Evolutionary conservation across 2,797 vertebrate genomes (phyloP).

Genomic region (Carcharodon carcharias): DNA sequence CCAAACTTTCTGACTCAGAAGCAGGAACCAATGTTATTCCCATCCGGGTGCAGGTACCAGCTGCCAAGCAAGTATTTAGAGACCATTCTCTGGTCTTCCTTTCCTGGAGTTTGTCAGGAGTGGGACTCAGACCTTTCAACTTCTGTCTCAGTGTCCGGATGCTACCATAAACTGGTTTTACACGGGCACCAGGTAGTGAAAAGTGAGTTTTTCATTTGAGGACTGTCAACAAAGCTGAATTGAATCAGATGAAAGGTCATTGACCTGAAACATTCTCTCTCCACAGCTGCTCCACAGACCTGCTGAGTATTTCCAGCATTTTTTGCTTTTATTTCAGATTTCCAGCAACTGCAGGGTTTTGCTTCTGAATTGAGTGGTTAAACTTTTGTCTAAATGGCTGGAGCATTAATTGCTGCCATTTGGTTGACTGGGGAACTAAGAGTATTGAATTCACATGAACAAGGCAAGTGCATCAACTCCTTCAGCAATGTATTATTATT

Average conservation of each 20-base stretch:
- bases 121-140: background rate
- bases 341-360: background rate
- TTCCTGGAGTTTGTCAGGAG: background rate
- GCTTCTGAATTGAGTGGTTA: background rate
- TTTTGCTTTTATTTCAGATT: background rate
- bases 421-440: background rate
- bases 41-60: background rate
- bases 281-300: background rate
- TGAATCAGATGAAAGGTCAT: background rate
- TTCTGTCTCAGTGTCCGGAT: background rate
- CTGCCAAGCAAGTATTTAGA: background rate
- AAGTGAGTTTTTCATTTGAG: background rate
- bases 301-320: background rate
- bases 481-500: background rate
- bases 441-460: background rate
- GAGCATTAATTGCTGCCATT: background rate
- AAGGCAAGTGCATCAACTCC: background rate
- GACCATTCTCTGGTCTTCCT: background rate
- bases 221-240: background rate
- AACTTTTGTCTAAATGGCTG: background rate
- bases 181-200: background rate
- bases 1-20: background rate
- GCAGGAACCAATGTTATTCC: background rate
- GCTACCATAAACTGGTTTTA: background rate
- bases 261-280: background rate